phyloP scores from a whole-genome alignment of 2,888 invertebrate genomes.

The Ochlodes sylvanus region DNA sequence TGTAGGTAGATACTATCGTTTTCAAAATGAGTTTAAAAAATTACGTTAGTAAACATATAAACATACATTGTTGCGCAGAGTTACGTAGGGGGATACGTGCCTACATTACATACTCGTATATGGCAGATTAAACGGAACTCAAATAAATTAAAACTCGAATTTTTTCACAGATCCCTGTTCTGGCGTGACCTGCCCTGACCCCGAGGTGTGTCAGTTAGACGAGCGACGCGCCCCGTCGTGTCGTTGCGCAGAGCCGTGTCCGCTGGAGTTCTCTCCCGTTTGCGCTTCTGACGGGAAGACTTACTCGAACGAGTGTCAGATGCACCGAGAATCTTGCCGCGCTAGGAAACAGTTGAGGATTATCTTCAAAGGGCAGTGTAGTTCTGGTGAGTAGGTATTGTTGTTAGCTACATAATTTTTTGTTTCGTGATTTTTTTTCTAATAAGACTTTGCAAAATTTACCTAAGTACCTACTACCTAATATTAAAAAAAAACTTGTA shows the following conservation, averaged over 20 bases:
- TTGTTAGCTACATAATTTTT: background rate
- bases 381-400: slow-evolving; percentile 84
- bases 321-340: slow-evolving; percentile 92
- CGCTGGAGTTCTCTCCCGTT: slow-evolving; percentile 91
- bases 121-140: no score
- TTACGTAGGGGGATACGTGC: no score
- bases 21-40: no score
- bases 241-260: slow-evolving; percentile 92
- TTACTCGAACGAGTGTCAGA: slow-evolving; percentile 93
- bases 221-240: slow-evolving; percentile 91
- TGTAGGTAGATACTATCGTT: no score
- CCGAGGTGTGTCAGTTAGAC: slow-evolving; percentile 94
- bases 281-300: slow-evolving; percentile 93
- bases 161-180: slow-evolving; percentile 91
- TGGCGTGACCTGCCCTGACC: slow-evolving; percentile 90
- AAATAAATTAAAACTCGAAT: background rate
- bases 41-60: no score
- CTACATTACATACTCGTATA: no score
- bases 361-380: slow-evolving; percentile 93
- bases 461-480: no score
- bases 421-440: no score
- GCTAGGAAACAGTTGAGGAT: slow-evolving; percentile 90
- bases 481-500: no score
- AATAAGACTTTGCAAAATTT: no score
- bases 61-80: no score